These are phyloP conservation scores for Apamea monoglypha DNA, from an alignment of 2,888 invertebrate species.

Conservation along the genomic window DNA sequence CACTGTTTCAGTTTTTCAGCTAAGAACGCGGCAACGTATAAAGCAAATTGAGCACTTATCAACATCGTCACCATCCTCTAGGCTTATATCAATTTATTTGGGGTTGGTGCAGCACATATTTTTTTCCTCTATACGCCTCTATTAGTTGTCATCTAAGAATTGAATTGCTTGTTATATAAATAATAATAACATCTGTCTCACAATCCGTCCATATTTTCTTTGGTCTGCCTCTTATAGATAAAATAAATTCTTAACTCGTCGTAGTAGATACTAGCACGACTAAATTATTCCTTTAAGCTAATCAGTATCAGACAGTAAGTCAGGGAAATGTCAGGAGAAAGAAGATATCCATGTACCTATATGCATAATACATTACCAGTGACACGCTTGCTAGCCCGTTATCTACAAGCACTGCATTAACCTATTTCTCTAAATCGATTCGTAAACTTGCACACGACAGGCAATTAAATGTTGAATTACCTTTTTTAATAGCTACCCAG, in stretches of 20 bases:
- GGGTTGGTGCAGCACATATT: not conserved
- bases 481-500: slow-evolving; percentile 5
- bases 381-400: slow-evolving; percentile 55
- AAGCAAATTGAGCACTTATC: not conserved
- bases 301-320: slow-evolving; percentile 37
- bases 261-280: not conserved
- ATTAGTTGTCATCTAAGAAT: not conserved
- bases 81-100: not conserved
- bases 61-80: too few relatives aligned
- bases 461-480: slow-evolving; percentile 21
- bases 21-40: not conserved
- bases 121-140: not conserved
- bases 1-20: not conserved
- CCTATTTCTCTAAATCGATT: slow-evolving; percentile 45
- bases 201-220: not conserved
- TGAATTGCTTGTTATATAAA: not conserved
- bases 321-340: slow-evolving; percentile 31
- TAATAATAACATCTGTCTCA: not conserved
- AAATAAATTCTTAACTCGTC: not conserved
- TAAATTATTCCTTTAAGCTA: slow-evolving; percentile 34
- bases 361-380: slow-evolving; percentile 61
- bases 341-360: slow-evolving; percentile 42
- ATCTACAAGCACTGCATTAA: slow-evolving; percentile 51
- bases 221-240: not conserved
- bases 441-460: slow-evolving; percentile 38